Evolutionary conservation across 2,888 invertebrate species (phyloP).

Genomic region (Diaprepes abbreviatus): DNA sequence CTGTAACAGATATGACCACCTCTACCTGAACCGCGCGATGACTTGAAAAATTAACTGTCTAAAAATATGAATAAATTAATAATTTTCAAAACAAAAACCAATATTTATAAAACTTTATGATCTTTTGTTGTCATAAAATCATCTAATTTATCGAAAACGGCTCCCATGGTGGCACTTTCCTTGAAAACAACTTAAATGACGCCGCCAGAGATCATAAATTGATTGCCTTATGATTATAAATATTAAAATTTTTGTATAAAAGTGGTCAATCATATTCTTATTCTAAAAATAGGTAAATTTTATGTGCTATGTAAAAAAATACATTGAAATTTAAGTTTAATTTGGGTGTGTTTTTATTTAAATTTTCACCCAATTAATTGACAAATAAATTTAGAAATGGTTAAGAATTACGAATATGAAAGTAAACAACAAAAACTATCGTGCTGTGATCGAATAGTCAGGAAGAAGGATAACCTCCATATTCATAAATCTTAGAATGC

Average conservation of each 20-base stretch:
- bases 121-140: constrained; percentile 34
- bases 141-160: constrained; percentile 38
- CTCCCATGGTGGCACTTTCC: constrained; percentile 32
- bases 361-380: constrained; percentile 9
- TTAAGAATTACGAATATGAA: neutral
- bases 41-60: constrained; percentile 1
- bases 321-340: neutral
- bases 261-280: constrained; percentile 10
- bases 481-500: no score
- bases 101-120: constrained; percentile 27
- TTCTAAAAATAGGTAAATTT: neutral
- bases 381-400: neutral
- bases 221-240: constrained; percentile 31
- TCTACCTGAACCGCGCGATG: no score
- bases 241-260: constrained; percentile 13
- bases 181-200: constrained; percentile 32
- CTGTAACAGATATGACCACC: no score
- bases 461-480: no score
- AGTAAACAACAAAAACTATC: no score
- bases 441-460: no score
- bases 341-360: neutral
- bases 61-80: constrained; percentile 17
- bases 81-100: constrained; percentile 9
- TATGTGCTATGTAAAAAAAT: no score
- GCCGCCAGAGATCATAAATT: constrained; percentile 7